These are phyloP conservation scores for Drosophila micromelanica DNA, from an alignment of 1,140 invertebrate genomes.

Conservation along the genomic window DNA sequence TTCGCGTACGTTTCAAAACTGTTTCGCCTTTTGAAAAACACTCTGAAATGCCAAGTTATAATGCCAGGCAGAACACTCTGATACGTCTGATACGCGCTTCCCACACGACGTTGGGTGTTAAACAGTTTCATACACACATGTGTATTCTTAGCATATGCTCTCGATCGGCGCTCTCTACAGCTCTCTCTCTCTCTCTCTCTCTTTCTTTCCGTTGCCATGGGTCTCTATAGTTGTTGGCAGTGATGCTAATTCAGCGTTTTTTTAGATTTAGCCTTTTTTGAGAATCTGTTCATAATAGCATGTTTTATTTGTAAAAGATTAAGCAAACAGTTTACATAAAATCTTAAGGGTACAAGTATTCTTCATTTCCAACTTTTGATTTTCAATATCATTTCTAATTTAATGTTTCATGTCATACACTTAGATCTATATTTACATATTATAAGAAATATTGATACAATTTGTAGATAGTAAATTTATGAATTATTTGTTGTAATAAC, in stretches of 20 bases:
- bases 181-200: slow-evolving; percentile 12
- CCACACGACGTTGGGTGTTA: slow-evolving; percentile 30
- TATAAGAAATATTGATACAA: too few relatives aligned
- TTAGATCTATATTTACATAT: too few relatives aligned
- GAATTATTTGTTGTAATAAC: background rate
- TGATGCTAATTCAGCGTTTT: slow-evolving; percentile 16
- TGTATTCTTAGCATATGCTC: slow-evolving; percentile 43
- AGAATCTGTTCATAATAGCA: too few relatives aligned
- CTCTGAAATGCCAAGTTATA: slow-evolving; percentile 41
- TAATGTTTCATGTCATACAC: too few relatives aligned
- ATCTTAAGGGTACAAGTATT: too few relatives aligned
- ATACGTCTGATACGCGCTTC: slow-evolving; percentile 28
- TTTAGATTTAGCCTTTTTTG: background rate
- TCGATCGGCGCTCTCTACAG: slow-evolving; percentile 24
- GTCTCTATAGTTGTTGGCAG: slow-evolving; percentile 14
- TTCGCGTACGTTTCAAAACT: slow-evolving; percentile 75
- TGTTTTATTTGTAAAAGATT: too few relatives aligned
- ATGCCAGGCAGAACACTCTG: slow-evolving; percentile 17
- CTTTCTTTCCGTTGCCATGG: slow-evolving; percentile 18
- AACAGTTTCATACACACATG: slow-evolving; percentile 13
- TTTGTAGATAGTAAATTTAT: too few relatives aligned
- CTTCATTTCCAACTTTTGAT: too few relatives aligned
- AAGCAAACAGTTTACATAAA: too few relatives aligned
- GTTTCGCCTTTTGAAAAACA: slow-evolving; percentile 67
- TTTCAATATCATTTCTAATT: too few relatives aligned